These are phyloP conservation scores for Chloroclystis v-ata DNA, from an alignment of 2,888 invertebrate genomes.

Conservation along the genomic window DNA sequence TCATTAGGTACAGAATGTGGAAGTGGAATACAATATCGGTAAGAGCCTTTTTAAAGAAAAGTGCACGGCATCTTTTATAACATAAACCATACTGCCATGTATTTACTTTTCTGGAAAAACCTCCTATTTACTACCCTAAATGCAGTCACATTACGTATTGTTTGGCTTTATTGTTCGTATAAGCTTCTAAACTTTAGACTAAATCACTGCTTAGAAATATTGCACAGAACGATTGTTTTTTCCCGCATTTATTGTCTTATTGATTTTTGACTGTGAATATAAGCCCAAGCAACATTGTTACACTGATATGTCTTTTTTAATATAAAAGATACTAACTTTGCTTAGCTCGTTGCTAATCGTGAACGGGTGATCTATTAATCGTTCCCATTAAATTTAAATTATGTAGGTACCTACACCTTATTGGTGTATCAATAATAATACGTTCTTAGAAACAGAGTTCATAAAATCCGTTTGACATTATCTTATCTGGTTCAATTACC, in stretches of 20 bases:
- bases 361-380: not conserved
- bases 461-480: no score
- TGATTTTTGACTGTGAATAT: not conserved
- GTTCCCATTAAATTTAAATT: no score
- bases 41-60: no score
- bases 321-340: constrained; percentile 1
- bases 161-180: not conserved
- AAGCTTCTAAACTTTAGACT: not conserved
- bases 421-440: no score
- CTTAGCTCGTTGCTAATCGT: not conserved
- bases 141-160: not conserved
- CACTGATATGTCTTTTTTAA: constrained; percentile 19
- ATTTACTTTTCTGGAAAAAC: not conserved
- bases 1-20: not conserved
- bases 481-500: no score
- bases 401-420: no score
- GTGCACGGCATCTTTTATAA: no score
- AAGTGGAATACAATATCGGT: not conserved
- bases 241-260: constrained; percentile 14
- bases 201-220: not conserved
- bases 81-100: no score
- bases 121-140: not conserved
- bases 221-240: not conserved
- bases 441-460: no score
- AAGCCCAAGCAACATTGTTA: constrained; percentile 12